Evolutionary conservation across 1,140 invertebrate genomes (phyloP), one percentile per base, ranked within the genome.

Genomic region (Cylas formicarius): DNA sequence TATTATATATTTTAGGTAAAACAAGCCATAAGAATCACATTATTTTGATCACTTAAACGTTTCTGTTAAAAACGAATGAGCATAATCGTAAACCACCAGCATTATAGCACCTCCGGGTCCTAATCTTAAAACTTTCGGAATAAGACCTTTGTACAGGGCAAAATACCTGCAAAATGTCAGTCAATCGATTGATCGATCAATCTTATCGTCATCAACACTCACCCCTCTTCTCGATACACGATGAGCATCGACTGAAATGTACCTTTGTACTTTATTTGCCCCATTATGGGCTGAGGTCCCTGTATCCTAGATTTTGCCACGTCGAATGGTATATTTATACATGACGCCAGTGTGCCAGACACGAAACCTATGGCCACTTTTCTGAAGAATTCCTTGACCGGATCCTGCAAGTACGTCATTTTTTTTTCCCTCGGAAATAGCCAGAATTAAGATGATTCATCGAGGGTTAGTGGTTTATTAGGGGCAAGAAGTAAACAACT

Each of bases 221-320:
- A 89, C 79, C 91, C 91, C 78, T 96, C 92, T 67, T 88, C 84
- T 55, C 67, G 78, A 58, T 90, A 89, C 7, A 96, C 80, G 31
- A 82, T 71, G 10, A 52, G 53, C 23, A 95, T 80, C 6, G 90
- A 80, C 19, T 71, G 72, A 28, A 89, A 68, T 5, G 87, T 92
- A 24, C 75, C 75, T 36, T 71, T 76, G 56, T 95, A 95, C 56
- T 90, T 87, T 22, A 88, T 77, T 42, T 75, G 36, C 3, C 77
- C 79, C 2, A 73, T 61, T 6, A 76, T 68, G 2, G 86, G 86
- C 67, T 94, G 89, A 4, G 90, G 87, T 1, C 90, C 86, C 67
- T 95, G 92, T 52, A 96, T 95, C 43, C 92, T 72, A 59, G 88
- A 92, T 68, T 96, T 96, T 6, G 89, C 92, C 4, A 96, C 92